Conservation (phyloP, 1,140 invertebrate genomes). For the Pollicipes pollicipes region DNA sequence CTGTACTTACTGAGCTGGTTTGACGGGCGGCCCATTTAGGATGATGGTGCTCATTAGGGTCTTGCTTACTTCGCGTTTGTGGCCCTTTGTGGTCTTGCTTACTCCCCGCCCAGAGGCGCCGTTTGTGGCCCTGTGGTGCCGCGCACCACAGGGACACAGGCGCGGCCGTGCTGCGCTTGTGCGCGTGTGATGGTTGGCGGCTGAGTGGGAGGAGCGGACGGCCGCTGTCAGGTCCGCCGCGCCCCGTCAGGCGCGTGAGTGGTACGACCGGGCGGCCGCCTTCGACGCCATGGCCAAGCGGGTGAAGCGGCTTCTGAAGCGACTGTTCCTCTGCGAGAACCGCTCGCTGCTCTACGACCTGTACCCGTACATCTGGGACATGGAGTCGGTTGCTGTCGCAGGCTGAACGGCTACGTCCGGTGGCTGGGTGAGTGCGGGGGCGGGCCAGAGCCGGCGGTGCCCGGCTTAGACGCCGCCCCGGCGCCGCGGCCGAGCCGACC, state of each 20-base stretch:
- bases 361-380: constrained; percentile 88
- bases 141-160: no score
- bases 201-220: no score
- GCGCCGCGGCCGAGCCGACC: no score
- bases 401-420: constrained; percentile 75
- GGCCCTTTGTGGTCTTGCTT: no score
- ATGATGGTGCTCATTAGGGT: no score
- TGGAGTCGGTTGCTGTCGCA: constrained; percentile 71
- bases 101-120: no score
- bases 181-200: neutral
- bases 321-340: constrained; percentile 60
- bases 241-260: constrained; percentile 73
- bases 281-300: constrained; percentile 54
- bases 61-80: no score
- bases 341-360: constrained; percentile 74
- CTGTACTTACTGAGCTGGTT: no score
- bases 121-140: neutral
- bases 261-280: constrained; percentile 56
- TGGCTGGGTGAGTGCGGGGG: constrained; percentile 59
- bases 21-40: no score
- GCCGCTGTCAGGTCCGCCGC: no score
- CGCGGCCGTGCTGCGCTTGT: neutral
- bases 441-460: neutral
- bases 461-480: no score
- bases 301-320: constrained; percentile 49